phyloP scores from a whole-genome alignment of 2,888 invertebrate species.

The Nebria brevicollis region DNA sequence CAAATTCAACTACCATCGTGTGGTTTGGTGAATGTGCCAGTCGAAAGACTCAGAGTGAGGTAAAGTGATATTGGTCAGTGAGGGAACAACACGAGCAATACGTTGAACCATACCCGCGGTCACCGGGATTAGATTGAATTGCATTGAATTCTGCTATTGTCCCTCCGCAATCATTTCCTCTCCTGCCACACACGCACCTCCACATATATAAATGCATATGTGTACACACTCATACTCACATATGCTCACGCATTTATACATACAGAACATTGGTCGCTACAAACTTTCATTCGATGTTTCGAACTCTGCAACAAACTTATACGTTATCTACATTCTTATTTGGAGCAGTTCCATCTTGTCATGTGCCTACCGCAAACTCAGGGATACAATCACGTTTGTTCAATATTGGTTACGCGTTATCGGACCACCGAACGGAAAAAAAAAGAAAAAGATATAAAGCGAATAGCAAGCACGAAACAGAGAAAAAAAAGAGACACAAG shows the following conservation, averaged over 20 bases:
- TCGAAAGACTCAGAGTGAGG: background rate
- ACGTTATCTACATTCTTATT: slow-evolving; percentile 4
- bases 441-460: background rate
- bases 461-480: background rate
- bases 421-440: background rate
- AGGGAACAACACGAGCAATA: slow-evolving; percentile 22
- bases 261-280: background rate
- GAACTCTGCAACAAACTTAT: background rate
- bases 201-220: background rate
- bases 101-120: slow-evolving; percentile 31
- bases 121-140: slow-evolving; percentile 46
- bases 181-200: background rate
- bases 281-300: background rate
- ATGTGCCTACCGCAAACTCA: slow-evolving; percentile 35
- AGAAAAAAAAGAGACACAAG: background rate
- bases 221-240: slow-evolving; percentile 19
- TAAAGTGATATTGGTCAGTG: background rate
- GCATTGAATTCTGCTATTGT: slow-evolving; percentile 46
- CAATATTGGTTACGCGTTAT: slow-evolving; percentile 34
- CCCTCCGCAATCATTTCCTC: slow-evolving; percentile 45
- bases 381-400: slow-evolving; percentile 32
- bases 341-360: background rate
- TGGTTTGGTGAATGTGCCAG: background rate
- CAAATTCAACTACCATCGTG: slow-evolving; percentile 9
- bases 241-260: background rate